Evolutionary conservation across 2,113 vertebrate genomes (phyloP), one percentile per base, ranked within the genome.

Genomic region (Phodopus roborovskii): DNA sequence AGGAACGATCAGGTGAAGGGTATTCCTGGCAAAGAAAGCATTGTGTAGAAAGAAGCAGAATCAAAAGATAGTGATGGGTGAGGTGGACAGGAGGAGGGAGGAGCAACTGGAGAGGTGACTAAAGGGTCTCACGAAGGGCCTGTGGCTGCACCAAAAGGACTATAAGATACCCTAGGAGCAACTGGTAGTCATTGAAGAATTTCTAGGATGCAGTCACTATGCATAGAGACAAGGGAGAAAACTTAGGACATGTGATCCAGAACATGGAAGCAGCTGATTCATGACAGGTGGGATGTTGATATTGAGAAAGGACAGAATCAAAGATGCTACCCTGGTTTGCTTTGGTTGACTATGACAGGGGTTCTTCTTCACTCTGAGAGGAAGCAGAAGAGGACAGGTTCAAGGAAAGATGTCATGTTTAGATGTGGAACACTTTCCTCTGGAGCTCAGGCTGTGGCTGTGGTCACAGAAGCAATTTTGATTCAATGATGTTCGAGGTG

Each of bases 361-460:
- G 24, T 2, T 58, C 64, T 93, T 81, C 33, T 93, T 81, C 33
- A 36, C 53, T 93, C 68, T 53, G 42, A 91, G 53, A 93, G 70
- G 20, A 53, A 82, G 86, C 24, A 13, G 3, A 92, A 50, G 56
- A 60, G 78, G 10, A 60, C 10, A 1, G 7, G 9, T 19, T 48
- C 9, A 0, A 20, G 20, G 60, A 39, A 62, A 68, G 28, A 56
- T 9, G 12, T 20, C 28, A 8, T 36, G 19, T 45, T 16, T 53
- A 22, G 5, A 19, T 7, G 6, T 19, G 13, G 2, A 28, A 0
- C 1, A 19, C 24, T 39, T 56, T 24, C 39, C 7, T 90, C 33
- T 48, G 88, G 84, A 17, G 28, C 81, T 5, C 12, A 28, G 68
- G 17, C 33, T 56, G 36, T 84, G 79, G 36, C 24, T 81, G 1